phyloP scores from a whole-genome alignment of 2,113 vertebrate species.

The Oryzias woworae region DNA sequence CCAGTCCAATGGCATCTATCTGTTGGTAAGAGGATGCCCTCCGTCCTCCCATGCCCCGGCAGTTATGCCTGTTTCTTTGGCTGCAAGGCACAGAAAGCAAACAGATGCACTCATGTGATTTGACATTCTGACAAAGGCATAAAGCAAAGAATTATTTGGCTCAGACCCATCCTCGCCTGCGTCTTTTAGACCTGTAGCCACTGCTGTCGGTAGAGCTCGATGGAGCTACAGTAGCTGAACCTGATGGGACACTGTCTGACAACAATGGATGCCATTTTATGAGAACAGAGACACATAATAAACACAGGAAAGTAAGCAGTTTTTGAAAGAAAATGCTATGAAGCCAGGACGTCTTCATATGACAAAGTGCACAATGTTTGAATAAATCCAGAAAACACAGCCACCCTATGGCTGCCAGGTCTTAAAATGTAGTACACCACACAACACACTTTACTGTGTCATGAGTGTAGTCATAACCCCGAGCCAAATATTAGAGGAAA shows the following conservation, averaged over 20 bases:
- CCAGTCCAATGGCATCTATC: slow-evolving; percentile 17
- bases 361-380: background rate
- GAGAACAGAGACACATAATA: slow-evolving; percentile 12
- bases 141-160: slow-evolving; percentile 16
- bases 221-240: slow-evolving; percentile 4
- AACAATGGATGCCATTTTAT: background rate
- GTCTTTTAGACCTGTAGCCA: slow-evolving; percentile 1
- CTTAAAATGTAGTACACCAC: no score
- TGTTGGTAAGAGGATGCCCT: slow-evolving; percentile 9
- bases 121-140: slow-evolving; percentile 19
- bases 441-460: no score
- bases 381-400: background rate
- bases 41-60: background rate
- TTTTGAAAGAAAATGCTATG: background rate
- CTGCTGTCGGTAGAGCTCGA: slow-evolving; percentile 1
- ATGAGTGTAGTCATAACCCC: no score
- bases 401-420: no score
- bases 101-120: background rate
- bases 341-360: background rate
- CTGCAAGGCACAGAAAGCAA: background rate
- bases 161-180: background rate
- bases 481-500: no score
- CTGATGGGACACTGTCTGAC: slow-evolving; percentile 10
- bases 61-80: slow-evolving; percentile 6
- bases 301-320: slow-evolving; percentile 5